These are phyloP conservation scores for Brachionus manjavacas DNA, from an alignment of 1,140 invertebrate species.

Conservation along the genomic window DNA sequence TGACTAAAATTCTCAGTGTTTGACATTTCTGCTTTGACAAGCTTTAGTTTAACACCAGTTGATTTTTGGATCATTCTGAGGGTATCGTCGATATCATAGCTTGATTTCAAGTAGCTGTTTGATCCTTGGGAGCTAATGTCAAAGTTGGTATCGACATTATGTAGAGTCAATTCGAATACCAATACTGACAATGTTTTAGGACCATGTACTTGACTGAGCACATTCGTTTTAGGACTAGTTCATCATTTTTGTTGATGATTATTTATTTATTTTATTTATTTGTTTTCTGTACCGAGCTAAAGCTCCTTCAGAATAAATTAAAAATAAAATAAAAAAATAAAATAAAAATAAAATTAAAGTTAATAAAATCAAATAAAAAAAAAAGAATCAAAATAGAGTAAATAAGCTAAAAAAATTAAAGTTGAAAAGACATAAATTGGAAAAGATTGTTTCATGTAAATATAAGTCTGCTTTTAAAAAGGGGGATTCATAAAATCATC, in stretches of 20 bases:
- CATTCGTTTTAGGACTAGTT: background rate
- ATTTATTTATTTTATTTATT: too few relatives aligned
- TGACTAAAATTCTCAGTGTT: background rate
- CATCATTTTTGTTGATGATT: background rate
- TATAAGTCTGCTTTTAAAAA: too few relatives aligned
- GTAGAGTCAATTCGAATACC: background rate
- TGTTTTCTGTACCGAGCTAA: too few relatives aligned
- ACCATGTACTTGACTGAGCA: background rate
- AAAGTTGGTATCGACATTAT: background rate
- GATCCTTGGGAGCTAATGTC: background rate
- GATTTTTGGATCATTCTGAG: slow-evolving; percentile 5
- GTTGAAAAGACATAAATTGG: too few relatives aligned
- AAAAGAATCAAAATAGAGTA: too few relatives aligned
- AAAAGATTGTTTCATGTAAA: too few relatives aligned
- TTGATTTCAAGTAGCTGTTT: background rate
- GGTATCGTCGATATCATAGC: background rate
- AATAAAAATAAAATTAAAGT: too few relatives aligned
- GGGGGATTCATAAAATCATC: too few relatives aligned
- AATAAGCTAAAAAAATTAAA: too few relatives aligned
- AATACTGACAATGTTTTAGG: background rate
- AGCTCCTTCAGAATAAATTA: too few relatives aligned
- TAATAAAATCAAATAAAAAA: too few relatives aligned
- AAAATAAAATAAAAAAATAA: too few relatives aligned
- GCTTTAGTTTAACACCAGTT: background rate
- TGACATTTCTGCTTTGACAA: background rate